Evolutionary conservation across 2,113 vertebrate genomes (phyloP), one percentile per base, ranked within the genome.

Genomic region (Charina bottae): DNA sequence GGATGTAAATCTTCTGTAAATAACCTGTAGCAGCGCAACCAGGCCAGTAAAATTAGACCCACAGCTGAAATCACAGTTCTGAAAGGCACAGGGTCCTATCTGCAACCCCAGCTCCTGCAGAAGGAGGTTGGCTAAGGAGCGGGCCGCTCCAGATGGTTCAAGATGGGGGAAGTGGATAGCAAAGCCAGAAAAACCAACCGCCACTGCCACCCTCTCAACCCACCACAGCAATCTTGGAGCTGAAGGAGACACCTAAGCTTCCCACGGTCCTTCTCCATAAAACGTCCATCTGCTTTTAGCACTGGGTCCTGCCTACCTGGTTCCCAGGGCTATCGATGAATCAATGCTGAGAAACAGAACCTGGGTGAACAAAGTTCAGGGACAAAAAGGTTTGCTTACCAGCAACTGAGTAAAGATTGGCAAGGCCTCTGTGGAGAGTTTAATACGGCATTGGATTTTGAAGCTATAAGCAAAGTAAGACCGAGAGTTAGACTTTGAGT

Each of bases 361-460:
- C 11, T 0, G 7, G 33, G 17, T 8, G 64, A 92, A 58, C 12
- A 24, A 92, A 85, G 83, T 92, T 64, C 4, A 60, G 0, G 85
- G 49, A 56, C 37, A n/a, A 7, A 88, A 33, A 42, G 6, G 7
- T 49, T 90, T 93, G 94, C 98, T 97, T 97, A 99, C 98, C 98
- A 99, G 96, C 49, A 98, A 6, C 26, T 95, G 93, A 19, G 92
- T 93, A 92, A 98, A 97, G 4, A 96, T 92, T 0, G 96, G 96
- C 49, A 97, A 92, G 90, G 97, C 94, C 4, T 0, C 93, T 0
- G 96, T 94, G 90, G 94, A 94, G 88, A 98, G 88, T 89, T 1
- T 94, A 88, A 93, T 91, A 93, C 91, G 97, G 90, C 98, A 96
- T 96, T 97, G 97, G 85, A 92, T 55, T 93, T 94, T 97, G 97